Evolutionary conservation across 2,888 invertebrate genomes (phyloP).

Genomic region (Ethmia dodecea): DNA sequence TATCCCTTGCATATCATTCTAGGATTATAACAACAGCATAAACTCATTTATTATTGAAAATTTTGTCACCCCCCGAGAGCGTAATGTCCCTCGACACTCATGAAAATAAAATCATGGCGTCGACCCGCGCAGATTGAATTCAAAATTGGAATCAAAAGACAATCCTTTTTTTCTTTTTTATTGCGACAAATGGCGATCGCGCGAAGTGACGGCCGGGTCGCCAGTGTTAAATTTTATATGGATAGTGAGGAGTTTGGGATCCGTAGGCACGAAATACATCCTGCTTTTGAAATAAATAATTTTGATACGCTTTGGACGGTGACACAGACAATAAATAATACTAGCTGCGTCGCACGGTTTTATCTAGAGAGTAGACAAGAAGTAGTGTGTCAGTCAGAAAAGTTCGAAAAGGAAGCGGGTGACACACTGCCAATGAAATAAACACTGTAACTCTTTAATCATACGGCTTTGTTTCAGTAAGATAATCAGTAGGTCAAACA

Average conservation of each 20-base stretch:
- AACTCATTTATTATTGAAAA: constrained; percentile 59
- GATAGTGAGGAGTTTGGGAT: constrained; percentile 34
- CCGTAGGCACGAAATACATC: constrained; percentile 12
- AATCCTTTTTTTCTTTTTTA: constrained; percentile 67
- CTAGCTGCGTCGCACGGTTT: too few species aligned
- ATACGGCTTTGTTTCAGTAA: too few species aligned
- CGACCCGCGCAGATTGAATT: constrained; percentile 70
- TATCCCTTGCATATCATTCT: constrained; percentile 37
- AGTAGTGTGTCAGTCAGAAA: too few species aligned
- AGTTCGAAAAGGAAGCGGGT: too few species aligned
- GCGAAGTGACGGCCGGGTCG: constrained; percentile 41
- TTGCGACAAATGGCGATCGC: constrained; percentile 55
- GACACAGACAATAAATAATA: too few species aligned
- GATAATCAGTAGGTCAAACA: too few species aligned
- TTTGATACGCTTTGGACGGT: neutral
- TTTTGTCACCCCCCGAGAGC: constrained; percentile 39
- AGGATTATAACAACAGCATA: constrained; percentile 47
- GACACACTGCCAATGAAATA: too few species aligned
- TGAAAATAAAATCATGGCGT: constrained; percentile 76
- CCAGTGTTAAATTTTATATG: constrained; percentile 63
- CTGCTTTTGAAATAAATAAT: too few species aligned
- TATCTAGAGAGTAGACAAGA: too few species aligned
- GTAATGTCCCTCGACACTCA: constrained; percentile 57
- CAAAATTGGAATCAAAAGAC: constrained; percentile 74
- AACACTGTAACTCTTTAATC: too few species aligned